Evolutionary conservation across 2,888 invertebrate genomes (phyloP).

Genomic region (Polyommatus iphigenia): DNA sequence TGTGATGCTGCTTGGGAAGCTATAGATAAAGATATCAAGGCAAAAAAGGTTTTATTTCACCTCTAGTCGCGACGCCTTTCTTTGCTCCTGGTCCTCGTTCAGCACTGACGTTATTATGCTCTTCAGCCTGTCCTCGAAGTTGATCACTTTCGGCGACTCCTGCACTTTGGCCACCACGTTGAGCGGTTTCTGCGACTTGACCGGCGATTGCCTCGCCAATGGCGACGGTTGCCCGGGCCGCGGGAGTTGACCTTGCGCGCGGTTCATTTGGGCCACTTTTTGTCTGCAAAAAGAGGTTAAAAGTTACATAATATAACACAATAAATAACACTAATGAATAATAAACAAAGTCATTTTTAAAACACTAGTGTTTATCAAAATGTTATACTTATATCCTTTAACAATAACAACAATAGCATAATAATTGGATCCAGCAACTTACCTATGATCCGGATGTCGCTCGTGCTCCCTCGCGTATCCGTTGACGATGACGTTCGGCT

Average conservation of each 20-base stretch:
- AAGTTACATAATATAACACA: background rate
- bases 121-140: constrained; percentile 94
- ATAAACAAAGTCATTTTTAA: background rate
- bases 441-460: constrained; percentile 53
- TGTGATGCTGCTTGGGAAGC: no score
- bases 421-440: background rate
- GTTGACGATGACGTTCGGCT: constrained; percentile 69
- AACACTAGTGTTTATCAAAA: no score
- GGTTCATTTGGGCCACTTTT: constrained; percentile 49
- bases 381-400: no score
- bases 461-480: constrained; percentile 63
- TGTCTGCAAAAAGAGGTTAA: constrained; percentile 29
- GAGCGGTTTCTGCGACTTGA: constrained; percentile 66
- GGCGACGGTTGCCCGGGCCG: constrained; percentile 47
- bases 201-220: constrained; percentile 57
- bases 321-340: background rate
- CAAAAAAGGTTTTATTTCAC: constrained; percentile 32
- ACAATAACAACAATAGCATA: no score
- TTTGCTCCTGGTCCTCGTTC: constrained; percentile 87
- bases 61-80: constrained; percentile 47
- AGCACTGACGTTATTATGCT: constrained; percentile 92
- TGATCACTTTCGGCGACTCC: constrained; percentile 90
- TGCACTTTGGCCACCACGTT: constrained; percentile 79
- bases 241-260: constrained; percentile 53
- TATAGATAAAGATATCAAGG: no score